Percentiles rank a stretch among this genome's conserved stretches.
Evolutionary conservation across 1,140 invertebrate species (phyloP).

Genomic region (Conus ventricosus): DNA sequence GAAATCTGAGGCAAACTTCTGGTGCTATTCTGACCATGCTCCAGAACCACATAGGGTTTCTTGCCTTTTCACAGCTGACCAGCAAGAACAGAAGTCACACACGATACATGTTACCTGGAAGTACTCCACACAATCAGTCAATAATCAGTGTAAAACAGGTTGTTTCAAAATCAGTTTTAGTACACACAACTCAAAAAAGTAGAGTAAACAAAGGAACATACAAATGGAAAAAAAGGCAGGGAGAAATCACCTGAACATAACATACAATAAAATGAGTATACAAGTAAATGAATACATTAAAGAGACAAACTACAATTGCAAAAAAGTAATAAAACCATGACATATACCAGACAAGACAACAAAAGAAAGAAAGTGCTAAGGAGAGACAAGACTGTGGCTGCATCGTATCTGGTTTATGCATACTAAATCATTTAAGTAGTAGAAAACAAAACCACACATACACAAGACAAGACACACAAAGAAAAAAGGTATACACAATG

Average conservation of each 20-base stretch:
- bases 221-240: background rate
- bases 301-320: background rate
- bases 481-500: slow-evolving; percentile 17
- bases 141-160: background rate
- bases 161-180: background rate
- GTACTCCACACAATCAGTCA: background rate
- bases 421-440: slow-evolving; percentile 29
- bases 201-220: background rate
- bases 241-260: background rate
- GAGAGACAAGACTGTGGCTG: background rate
- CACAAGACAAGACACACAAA: slow-evolving; percentile 1
- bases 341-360: background rate
- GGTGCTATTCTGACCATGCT: background rate
- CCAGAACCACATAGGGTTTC: background rate
- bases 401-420: background rate
- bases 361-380: background rate
- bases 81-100: too few species aligned
- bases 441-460: slow-evolving; percentile 22
- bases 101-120: background rate
- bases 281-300: background rate
- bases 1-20: background rate
- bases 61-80: background rate
- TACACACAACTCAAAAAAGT: background rate
- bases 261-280: background rate
- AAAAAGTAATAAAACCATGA: background rate